Percentiles rank a stretch among this genome's conserved stretches.
Evolutionary conservation across 2,113 vertebrate species (phyloP).

Genomic region (Oryzias melastigma): DNA sequence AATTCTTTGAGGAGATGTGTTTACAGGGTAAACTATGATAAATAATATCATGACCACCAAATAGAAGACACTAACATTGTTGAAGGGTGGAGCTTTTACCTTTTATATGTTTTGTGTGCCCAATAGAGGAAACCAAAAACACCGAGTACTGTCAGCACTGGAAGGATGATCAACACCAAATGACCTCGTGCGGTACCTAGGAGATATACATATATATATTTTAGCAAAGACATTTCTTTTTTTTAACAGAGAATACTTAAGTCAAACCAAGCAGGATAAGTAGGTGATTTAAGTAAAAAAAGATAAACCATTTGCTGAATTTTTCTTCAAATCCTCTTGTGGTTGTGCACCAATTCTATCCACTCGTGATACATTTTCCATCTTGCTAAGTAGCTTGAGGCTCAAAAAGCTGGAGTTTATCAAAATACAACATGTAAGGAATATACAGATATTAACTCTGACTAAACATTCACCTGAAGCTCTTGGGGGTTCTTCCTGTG

Average conservation of each 20-base stretch:
- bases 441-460: slow-evolving; percentile 11
- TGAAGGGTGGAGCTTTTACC: slow-evolving; percentile 40
- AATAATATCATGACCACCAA: too few relatives aligned
- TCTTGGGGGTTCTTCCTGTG: neutral
- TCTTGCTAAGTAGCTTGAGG: slow-evolving; percentile 12
- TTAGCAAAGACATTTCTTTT: slow-evolving; percentile 5
- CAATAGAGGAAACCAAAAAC: slow-evolving; percentile 44
- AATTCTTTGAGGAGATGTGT: too few relatives aligned
- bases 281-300: slow-evolving; percentile 20
- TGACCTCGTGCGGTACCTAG: slow-evolving; percentile 4
- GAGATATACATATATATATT: slow-evolving; percentile 7
- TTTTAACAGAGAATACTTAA: neutral
- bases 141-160: slow-evolving; percentile 32
- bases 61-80: too few relatives aligned
- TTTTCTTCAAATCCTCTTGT: slow-evolving; percentile 1
- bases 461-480: neutral
- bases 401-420: slow-evolving; percentile 9
- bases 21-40: too few relatives aligned
- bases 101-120: slow-evolving; percentile 42
- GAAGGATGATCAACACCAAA: slow-evolving; percentile 31
- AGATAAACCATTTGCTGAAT: slow-evolving; percentile 20
- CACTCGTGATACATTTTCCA: slow-evolving; percentile 22
- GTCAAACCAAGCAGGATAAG: slow-evolving; percentile 6
- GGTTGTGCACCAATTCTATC: neutral
- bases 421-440: slow-evolving; percentile 9